Evolutionary conservation across 2,888 invertebrate species (phyloP), one percentile per base, ranked within the genome.

Genomic region (Phengaris alcon): DNA sequence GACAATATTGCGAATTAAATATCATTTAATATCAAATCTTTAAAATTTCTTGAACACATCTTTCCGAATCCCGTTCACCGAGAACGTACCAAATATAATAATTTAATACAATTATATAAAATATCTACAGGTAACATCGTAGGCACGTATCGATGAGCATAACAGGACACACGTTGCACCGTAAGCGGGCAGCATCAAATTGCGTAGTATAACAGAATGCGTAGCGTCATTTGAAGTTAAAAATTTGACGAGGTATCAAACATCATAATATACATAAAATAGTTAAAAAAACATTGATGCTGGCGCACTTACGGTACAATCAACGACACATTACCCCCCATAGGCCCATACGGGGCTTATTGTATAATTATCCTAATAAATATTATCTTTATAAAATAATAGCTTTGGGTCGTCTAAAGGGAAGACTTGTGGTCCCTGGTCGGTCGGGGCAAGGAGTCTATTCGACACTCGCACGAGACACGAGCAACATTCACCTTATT

Each of bases 81-180:
- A 82, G 81, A 82, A 78, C 78, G 84, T 86, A 82, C 89, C 87
- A 84, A 87, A 87, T 87, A 85, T 84, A 84, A 88, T 88, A 85
- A 83, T 70, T 84, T 84, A 84, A 87, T 83, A 79, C 80, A 82
- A 82, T 82, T 83, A 91, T 88, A 92, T 93, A 93, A 82, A 82
- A 82, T 83, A 91, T 89, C 93, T 93, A 93, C 92, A 93, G 93
- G 93, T 93, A 93, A 93, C 93, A 91, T 92, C 87, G 91, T 92
- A 93, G 93, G 93, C 93, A 93, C 93, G 89, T 91, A 87, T 87
- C 87, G 85, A 90, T 91, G 91, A 91, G 91, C 91, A 90, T 88
- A 74, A 52, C 52, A 52, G 59, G 64, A 35, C 51, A 48, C 52
- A 48, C 74, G 74, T 72, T 59, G 51, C 69, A 51, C 44, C 57